These are phyloP conservation scores for Vanacampus margaritifer DNA, from an alignment of 2,113 vertebrate species.

Conservation along the genomic window DNA sequence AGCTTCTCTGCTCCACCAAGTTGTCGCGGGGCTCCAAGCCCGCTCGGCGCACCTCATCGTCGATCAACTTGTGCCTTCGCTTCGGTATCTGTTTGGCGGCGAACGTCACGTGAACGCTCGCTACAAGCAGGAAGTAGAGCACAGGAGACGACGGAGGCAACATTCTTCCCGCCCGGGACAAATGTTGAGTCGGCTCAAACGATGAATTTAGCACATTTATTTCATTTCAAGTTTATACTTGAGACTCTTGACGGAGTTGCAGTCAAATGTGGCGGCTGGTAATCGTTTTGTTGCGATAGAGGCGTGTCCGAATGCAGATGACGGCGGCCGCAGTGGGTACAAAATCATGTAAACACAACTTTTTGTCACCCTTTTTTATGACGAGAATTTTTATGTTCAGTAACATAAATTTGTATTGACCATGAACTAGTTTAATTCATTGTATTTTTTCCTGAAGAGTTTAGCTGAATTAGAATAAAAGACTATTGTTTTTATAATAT, in stretches of 20 bases:
- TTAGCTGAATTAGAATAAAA: too few relatives aligned
- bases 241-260: fast-evolving
- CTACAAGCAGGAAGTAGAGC: conserved; percentile 22
- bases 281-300: not conserved
- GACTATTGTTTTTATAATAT: too few relatives aligned
- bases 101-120: conserved; percentile 17
- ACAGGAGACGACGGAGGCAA: conserved; percentile 8
- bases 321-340: not conserved
- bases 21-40: not conserved
- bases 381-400: too few relatives aligned
- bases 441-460: too few relatives aligned
- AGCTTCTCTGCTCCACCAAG: not conserved
- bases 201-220: not conserved
- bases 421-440: too few relatives aligned
- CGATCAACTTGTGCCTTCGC: conserved; percentile 6
- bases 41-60: not conserved
- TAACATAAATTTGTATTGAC: too few relatives aligned
- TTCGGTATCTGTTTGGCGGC: not conserved
- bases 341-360: not conserved
- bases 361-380: not conserved
- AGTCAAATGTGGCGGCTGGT: not conserved
- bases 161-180: not conserved
- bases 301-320: not conserved
- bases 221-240: not conserved
- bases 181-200: conserved; percentile 1